Evolutionary conservation across 2,113 vertebrate species (phyloP), one percentile per base, ranked within the genome.

Genomic region (Lanius ludovicianus): DNA sequence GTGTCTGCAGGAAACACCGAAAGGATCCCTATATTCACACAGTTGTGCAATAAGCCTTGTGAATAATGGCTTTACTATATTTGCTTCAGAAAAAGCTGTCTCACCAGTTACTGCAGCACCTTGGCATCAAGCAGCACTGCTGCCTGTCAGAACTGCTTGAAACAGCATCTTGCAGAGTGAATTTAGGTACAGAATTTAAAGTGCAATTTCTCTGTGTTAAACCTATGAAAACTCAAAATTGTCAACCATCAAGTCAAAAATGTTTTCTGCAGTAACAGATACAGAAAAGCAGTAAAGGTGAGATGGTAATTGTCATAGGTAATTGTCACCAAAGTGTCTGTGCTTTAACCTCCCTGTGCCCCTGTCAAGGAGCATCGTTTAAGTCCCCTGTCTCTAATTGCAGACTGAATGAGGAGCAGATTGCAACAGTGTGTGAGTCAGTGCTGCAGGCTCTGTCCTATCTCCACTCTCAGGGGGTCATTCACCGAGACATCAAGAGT

Each of bases 401-500:
- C 98, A 99, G 99, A 95, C 97, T 99, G 93, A 99, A 98, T 7
- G 99, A 99, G 91, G 99, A 99, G 97, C 99, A 99, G 97, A 99
- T 99, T 39, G 99, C 99, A 53, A 99, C 99, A 1, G 99, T 99
- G 89, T 99, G 99, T 74, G 99, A 99, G 91, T 99, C 99, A 0
- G 99, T 99, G 95, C 97, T 99, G 93, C 99, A 99, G 98, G 99
- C 99, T 21, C 98, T 99, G 95, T 98, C 98, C 21, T 99, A 99
- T 84, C 99, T 99, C 76, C 99, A 99, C 59, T 99, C 99, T 28
- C 99, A 99, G 96, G 99, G 99, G 7, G 99, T 99, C 97, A 99
- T 99, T 94, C 99, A 99, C 97, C 97, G 99, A 74, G 99, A 99
- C 98, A 99, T 99, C 95, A 99, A 99, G 98, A 99, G 99, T 3